Evolutionary conservation across 2,888 invertebrate species (phyloP).

Genomic region (Mylabris sibirica): DNA sequence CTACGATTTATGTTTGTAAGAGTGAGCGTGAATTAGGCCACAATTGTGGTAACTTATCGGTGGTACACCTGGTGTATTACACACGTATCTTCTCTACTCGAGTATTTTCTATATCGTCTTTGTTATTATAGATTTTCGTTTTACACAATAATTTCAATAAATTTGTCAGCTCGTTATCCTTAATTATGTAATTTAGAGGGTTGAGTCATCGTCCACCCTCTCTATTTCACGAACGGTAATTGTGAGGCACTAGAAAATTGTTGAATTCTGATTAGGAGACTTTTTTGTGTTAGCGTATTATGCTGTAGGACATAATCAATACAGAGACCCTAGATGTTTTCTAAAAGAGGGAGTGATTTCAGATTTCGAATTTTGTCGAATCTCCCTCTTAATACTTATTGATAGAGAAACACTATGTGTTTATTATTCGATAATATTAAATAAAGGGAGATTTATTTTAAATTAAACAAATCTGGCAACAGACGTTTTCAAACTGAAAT

Average conservation of each 20-base stretch:
- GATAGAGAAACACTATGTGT: not conserved
- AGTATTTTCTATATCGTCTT: not conserved
- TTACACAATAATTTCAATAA: not conserved
- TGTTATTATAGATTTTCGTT: too few species aligned
- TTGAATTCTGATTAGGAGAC: not conserved
- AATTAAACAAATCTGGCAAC: not conserved
- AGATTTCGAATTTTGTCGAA: not conserved
- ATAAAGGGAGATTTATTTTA: not conserved
- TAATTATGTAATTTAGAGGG: not conserved
- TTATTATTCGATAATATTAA: not conserved
- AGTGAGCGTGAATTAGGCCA: not conserved
- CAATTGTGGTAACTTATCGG: slow-evolving; percentile 7
- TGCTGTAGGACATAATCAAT: not conserved
- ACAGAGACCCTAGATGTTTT: slow-evolving; percentile 1
- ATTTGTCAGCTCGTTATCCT: not conserved
- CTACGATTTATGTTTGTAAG: not conserved
- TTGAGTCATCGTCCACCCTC: slow-evolving; percentile 6
- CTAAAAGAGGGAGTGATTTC: not conserved
- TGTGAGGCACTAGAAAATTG: not conserved
- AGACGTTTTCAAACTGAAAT: slow-evolving; percentile 19
- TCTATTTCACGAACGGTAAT: not conserved
- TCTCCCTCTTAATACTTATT: not conserved
- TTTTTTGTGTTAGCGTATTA: not conserved
- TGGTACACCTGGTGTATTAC: not conserved
- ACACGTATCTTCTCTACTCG: not conserved